Evolutionary conservation across 2,888 invertebrate genomes (phyloP).

Genomic region (Mylabris sibirica): DNA sequence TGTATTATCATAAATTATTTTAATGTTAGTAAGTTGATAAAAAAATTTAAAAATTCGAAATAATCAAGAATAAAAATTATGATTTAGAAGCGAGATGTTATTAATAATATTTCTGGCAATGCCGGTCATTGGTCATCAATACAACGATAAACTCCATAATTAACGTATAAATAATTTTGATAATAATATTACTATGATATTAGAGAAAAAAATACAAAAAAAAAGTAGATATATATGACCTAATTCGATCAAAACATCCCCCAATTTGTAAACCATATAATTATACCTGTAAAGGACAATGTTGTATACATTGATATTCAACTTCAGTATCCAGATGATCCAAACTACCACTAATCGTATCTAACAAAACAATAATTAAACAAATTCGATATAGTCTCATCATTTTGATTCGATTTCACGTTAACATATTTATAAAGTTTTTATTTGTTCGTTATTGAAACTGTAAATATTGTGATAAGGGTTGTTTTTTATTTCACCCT

Average conservation of each 20-base stretch:
- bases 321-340: slow-evolving; percentile 45
- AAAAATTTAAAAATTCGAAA: background rate
- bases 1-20: background rate
- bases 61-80: slow-evolving; percentile 16
- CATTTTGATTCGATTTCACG: slow-evolving; percentile 23
- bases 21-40: slow-evolving; percentile 29
- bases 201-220: background rate
- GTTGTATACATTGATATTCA: slow-evolving; percentile 52
- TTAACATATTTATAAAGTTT: slow-evolving; percentile 23
- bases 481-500: background rate
- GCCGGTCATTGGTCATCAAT: slow-evolving; percentile 26
- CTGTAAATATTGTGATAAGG: no score
- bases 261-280: background rate
- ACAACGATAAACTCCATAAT: slow-evolving; percentile 22
- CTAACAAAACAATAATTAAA: slow-evolving; percentile 24
- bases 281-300: slow-evolving; percentile 54
- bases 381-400: slow-evolving; percentile 26
- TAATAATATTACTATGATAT: background rate
- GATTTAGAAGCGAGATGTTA: slow-evolving; percentile 39
- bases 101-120: slow-evolving; percentile 37
- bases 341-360: slow-evolving; percentile 29
- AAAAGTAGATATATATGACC: background rate
- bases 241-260: background rate
- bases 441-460: background rate
- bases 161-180: slow-evolving; percentile 23